Conservation (phyloP, 2,113 vertebrate species). For the Passer montanus region DNA sequence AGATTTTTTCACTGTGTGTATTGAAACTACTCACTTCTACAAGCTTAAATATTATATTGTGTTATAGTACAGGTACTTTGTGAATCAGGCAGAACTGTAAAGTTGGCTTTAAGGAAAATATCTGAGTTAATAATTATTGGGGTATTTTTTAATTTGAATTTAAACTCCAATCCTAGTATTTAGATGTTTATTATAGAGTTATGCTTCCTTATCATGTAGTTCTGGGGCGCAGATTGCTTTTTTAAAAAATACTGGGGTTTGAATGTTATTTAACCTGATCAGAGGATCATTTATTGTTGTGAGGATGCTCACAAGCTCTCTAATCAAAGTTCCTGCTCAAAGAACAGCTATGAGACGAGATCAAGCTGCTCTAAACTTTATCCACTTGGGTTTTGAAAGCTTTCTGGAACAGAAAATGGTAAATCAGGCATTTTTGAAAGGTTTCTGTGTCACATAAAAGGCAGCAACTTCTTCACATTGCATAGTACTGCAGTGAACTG, state of each 20-base stretch:
- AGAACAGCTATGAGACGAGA: background rate
- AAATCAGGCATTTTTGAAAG: background rate
- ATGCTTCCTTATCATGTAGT: background rate
- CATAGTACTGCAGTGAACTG: background rate
- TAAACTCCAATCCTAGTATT: background rate
- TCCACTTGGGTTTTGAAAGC: background rate
- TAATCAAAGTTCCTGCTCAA: background rate
- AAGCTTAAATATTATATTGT: slow-evolving; percentile 1
- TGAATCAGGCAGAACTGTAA: background rate
- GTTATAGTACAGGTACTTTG: background rate
- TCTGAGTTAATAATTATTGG: background rate
- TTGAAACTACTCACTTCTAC: background rate
- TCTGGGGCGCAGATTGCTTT: fast-evolving
- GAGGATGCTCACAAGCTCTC: background rate
- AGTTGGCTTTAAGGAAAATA: background rate
- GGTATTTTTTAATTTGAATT: background rate
- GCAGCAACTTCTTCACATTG: background rate
- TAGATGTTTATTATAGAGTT: background rate
- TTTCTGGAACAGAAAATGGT: background rate
- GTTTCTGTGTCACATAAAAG: background rate
- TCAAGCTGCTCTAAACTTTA: background rate
- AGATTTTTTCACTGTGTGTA: slow-evolving; percentile 59
- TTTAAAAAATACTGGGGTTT: background rate
- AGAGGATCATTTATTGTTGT: background rate
- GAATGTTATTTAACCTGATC: background rate